Evolutionary conservation across 2,113 vertebrate genomes (phyloP).

Genomic region (Calidris pugnax): DNA sequence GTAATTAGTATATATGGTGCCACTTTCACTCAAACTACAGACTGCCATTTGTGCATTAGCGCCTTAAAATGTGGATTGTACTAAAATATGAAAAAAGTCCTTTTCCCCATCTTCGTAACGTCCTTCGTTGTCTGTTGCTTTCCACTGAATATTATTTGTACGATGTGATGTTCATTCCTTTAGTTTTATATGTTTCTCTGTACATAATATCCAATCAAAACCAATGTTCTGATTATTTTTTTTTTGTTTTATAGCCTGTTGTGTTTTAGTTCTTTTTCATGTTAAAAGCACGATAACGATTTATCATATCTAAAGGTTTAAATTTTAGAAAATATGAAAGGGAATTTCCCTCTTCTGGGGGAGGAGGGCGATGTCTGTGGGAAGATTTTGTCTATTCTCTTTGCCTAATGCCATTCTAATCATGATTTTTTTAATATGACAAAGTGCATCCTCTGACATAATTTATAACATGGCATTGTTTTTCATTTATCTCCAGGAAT

Average conservation of each 20-base stretch:
- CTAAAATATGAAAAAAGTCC: not conserved
- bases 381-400: not conserved
- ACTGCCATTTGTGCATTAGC: not conserved
- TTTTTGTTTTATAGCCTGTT: not conserved
- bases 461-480: slow-evolving; percentile 43
- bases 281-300: not conserved
- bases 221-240: not conserved
- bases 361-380: not conserved
- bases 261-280: not conserved
- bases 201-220: not conserved
- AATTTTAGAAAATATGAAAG: not conserved
- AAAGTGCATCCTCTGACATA: not conserved
- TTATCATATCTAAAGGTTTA: not conserved
- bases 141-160: not conserved
- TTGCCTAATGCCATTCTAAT: not conserved
- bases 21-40: not conserved
- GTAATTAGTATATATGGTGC: not conserved
- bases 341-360: not conserved
- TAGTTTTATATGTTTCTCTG: not conserved
- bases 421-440: not conserved
- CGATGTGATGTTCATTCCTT: not conserved
- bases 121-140: not conserved
- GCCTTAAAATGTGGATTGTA: not conserved
- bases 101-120: not conserved
- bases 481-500: slow-evolving; percentile 83